Evolutionary conservation across 2,888 invertebrate species (phyloP).

Genomic region (Aleiodes alternator): DNA sequence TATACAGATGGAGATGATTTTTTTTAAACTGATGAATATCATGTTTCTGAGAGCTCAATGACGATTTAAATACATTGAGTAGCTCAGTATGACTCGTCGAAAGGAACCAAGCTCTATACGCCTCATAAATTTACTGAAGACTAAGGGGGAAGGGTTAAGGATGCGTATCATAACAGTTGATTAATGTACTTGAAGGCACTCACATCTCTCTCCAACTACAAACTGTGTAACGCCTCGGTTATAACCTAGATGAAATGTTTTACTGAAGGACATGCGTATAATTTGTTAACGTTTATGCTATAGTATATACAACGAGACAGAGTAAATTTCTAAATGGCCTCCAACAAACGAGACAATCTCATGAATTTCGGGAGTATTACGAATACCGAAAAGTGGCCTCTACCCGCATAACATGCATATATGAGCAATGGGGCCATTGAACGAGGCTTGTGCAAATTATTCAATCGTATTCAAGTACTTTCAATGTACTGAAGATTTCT

Average conservation of each 20-base stretch:
- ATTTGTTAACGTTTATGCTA: slow-evolving; percentile 55
- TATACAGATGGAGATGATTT: too few relatives aligned
- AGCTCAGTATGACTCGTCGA: slow-evolving; percentile 58
- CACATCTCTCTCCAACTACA: slow-evolving; percentile 34
- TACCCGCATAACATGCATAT: slow-evolving; percentile 37
- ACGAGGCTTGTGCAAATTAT: slow-evolving; percentile 20
- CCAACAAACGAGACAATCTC: slow-evolving; percentile 8
- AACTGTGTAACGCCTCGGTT: slow-evolving; percentile 5
- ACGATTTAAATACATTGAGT: slow-evolving; percentile 13
- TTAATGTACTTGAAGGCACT: slow-evolving; percentile 64
- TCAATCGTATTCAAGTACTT: neutral
- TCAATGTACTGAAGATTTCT: too few relatives aligned
- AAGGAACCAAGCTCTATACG: slow-evolving; percentile 55
- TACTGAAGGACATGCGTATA: slow-evolving; percentile 60
- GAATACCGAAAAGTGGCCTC: slow-evolving; percentile 28
- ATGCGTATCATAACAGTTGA: slow-evolving; percentile 65
- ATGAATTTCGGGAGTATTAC: slow-evolving; percentile 31
- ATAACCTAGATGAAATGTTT: slow-evolving; percentile 38
- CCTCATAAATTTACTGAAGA: slow-evolving; percentile 63
- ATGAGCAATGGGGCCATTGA: slow-evolving; percentile 16
- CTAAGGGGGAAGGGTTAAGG: slow-evolving; percentile 66
- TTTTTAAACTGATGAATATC: too few relatives aligned
- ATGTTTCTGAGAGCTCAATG: neutral
- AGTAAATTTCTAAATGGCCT: slow-evolving; percentile 17
- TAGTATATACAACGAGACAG: too few relatives aligned